Conservation (phyloP, 2,888 invertebrate species). For the Pandemis heparana region DNA sequence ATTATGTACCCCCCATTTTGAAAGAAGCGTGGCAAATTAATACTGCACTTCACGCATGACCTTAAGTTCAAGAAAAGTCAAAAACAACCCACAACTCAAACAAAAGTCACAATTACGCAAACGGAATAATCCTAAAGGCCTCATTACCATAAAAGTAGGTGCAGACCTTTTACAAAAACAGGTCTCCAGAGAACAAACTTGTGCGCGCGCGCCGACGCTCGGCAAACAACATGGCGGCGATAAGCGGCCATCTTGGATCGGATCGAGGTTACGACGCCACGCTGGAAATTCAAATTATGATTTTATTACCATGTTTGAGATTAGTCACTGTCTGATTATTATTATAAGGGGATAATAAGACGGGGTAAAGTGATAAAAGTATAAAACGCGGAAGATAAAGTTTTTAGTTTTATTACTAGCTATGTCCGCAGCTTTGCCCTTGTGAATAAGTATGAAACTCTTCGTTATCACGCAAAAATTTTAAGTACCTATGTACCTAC, state of each 20-base stretch:
- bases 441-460: no score
- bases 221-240: slow-evolving; percentile 80
- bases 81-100: slow-evolving; percentile 8
- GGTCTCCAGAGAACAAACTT: slow-evolving; percentile 80
- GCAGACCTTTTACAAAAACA: slow-evolving; percentile 76
- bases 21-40: not conserved
- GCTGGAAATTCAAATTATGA: slow-evolving; percentile 76
- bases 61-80: not conserved
- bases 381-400: no score
- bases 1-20: not conserved
- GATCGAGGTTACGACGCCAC: slow-evolving; percentile 77
- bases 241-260: slow-evolving; percentile 79
- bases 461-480: no score
- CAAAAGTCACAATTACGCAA: slow-evolving; percentile 50
- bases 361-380: slow-evolving; percentile 4
- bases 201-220: slow-evolving; percentile 71
- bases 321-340: slow-evolving; percentile 41
- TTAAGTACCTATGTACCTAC: no score
- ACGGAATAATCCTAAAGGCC: slow-evolving; percentile 63
- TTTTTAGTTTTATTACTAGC: no score
- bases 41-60: not conserved
- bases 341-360: slow-evolving; percentile 33
- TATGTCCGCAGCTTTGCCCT: no score
- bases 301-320: slow-evolving; percentile 59
- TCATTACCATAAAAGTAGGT: slow-evolving; percentile 71